These are phyloP conservation scores for Girardinus metallicus DNA, from an alignment of 2,797 vertebrate genomes.

Conservation along the genomic window DNA sequence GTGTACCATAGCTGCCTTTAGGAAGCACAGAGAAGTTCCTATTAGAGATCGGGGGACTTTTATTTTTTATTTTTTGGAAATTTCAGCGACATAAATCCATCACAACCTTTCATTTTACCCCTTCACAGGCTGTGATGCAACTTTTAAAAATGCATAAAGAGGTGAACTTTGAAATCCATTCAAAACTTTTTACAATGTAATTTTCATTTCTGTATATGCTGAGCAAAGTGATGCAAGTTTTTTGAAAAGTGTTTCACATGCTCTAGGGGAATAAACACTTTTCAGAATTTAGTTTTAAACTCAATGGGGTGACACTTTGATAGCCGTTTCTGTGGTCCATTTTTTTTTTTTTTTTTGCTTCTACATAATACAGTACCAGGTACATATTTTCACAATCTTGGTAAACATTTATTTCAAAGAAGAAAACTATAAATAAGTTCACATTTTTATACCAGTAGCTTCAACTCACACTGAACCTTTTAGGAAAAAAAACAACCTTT, in stretches of 20 bases:
- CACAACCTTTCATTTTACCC: constrained; percentile 8
- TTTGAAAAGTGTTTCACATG: neutral
- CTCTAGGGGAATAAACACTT: constrained; percentile 14
- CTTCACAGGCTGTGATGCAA: constrained; percentile 25
- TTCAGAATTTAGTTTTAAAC: constrained; percentile 2
- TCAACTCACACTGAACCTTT: neutral
- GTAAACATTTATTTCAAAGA: neutral
- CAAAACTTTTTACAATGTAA: constrained; percentile 12
- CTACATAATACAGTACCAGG: neutral
- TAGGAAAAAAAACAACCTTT: neutral
- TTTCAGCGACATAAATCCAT: constrained; percentile 35
- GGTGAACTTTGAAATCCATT: constrained; percentile 23
- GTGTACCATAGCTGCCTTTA: constrained; percentile 43
- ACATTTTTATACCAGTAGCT: neutral
- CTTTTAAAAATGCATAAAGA: constrained; percentile 7
- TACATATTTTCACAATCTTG: neutral
- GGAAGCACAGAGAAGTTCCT: constrained; percentile 43
- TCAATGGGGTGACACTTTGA: constrained; percentile 2
- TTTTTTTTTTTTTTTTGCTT: neutral
- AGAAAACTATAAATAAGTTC: neutral
- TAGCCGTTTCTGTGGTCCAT: constrained; percentile 5
- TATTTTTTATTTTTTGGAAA: neutral
- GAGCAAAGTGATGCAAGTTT: constrained; percentile 13
- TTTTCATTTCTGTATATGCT: constrained; percentile 5
- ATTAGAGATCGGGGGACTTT: constrained; percentile 40